phyloP scores from a whole-genome alignment of 37 sponge, comb jelly and placozoan species.

The Ephydatia muelleri region DNA sequence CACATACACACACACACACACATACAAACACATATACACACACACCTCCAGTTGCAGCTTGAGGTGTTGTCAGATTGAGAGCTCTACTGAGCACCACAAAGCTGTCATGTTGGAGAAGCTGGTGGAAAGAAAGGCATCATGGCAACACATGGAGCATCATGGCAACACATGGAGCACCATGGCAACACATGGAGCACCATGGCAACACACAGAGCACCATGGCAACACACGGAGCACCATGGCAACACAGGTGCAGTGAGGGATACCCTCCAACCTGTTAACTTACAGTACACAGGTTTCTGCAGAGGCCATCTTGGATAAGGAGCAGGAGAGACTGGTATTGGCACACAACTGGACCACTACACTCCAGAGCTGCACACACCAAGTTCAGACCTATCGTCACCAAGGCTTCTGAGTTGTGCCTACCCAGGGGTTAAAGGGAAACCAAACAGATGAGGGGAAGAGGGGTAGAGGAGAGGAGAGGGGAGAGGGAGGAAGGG shows the following conservation, averaged over 20 bases:
- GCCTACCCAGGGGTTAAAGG: no score
- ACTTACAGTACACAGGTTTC: slow-evolving; percentile 69
- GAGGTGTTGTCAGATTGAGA: slow-evolving; percentile 66
- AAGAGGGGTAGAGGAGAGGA: no score
- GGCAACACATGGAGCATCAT: no score
- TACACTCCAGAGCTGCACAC: slow-evolving; percentile 78
- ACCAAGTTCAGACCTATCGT: slow-evolving; percentile 85
- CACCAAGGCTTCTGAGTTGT: slow-evolving; percentile 71
- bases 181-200: no score
- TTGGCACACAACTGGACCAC: slow-evolving; percentile 53
- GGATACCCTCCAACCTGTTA: no score
- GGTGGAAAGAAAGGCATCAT: background rate
- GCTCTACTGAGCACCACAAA: slow-evolving; percentile 65
- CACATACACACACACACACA: background rate
- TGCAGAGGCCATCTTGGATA: slow-evolving; percentile 78
- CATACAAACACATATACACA: background rate
- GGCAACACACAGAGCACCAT: no score
- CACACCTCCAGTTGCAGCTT: slow-evolving; percentile 92
- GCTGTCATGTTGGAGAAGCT: slow-evolving; percentile 70
- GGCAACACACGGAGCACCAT: no score
- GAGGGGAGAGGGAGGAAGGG: no score
- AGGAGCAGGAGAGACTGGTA: slow-evolving; percentile 59
- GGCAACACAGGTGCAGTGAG: no score
- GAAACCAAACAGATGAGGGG: no score
- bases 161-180: background rate